phyloP scores from a whole-genome alignment of 2,888 invertebrate genomes.

The Watsonalla cultraria region DNA sequence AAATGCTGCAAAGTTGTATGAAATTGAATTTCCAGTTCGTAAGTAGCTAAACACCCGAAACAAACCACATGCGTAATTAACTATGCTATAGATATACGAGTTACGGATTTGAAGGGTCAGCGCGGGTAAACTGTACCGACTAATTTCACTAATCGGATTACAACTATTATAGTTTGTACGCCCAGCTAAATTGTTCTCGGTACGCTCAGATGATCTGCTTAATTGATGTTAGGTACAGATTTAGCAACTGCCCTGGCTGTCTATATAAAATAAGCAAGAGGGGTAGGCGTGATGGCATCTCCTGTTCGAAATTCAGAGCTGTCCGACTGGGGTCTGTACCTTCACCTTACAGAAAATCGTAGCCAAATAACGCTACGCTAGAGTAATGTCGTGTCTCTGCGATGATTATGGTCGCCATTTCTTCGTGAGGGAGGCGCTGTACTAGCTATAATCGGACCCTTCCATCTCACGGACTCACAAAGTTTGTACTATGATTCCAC shows the following conservation, averaged over 20 bases:
- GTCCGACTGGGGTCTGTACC: too few species aligned
- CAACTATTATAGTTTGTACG: slow-evolving; percentile 43
- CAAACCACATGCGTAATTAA: slow-evolving; percentile 4
- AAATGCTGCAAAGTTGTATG: background rate
- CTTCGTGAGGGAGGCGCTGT: too few species aligned
- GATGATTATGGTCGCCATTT: too few species aligned
- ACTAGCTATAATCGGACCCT: too few species aligned
- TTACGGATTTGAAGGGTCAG: slow-evolving; percentile 28
- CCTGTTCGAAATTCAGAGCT: too few species aligned
- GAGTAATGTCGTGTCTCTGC: too few species aligned
- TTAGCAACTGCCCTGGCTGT: background rate
- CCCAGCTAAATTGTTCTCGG: slow-evolving; percentile 42
- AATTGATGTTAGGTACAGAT: slow-evolving; percentile 37
- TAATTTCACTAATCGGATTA: slow-evolving; percentile 60
- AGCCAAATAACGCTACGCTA: too few species aligned
- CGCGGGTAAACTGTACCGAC: slow-evolving; percentile 31
- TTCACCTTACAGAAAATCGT: too few species aligned
- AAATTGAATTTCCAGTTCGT: background rate
- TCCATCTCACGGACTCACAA: too few species aligned
- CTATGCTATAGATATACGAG: slow-evolving; percentile 14
- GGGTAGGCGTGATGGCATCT: too few species aligned
- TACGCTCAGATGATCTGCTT: slow-evolving; percentile 39
- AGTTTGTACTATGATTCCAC: too few species aligned
- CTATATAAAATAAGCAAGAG: background rate
- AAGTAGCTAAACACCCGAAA: background rate